Evolutionary conservation across 2,888 invertebrate genomes (phyloP), one percentile per base, ranked within the genome.

Genomic region (Stenotaenia linearis): DNA sequence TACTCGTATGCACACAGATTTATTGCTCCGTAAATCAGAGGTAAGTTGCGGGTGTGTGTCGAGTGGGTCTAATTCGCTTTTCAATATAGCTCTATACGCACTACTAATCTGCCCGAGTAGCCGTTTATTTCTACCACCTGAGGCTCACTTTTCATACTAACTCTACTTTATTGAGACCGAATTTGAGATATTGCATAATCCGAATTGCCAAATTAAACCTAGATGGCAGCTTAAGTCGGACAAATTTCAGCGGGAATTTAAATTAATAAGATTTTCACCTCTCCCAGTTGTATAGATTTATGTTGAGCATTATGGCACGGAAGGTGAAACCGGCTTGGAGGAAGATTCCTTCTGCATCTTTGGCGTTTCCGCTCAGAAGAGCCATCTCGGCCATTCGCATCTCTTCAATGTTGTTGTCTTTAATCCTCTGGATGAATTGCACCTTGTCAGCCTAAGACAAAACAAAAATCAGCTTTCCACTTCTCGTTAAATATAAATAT

Each of bases 271-370:
- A 69, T 25, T 10, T 83, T 83, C 86, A 91, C 92, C 92, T 90
- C 82, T 90, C 90, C 92, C 93, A 94, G 83, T 91, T 91, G 84
- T 92, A 92, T 82, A 91, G 88, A 83, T 90, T 88, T 18, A 93
- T 87, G 85, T 93, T 92, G 45, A 91, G 88, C 86, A 91, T 90
- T 83, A 94, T 91, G 3, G 93, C 92, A 84, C 92, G 88, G 84
- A 91, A 91, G 30, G 90, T 88, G 82, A 91, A 87, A 69, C 91
- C 91, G 83, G 91, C 91, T 84, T 91, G 90, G 45, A 93, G 86
- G 15, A 93, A 86, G 82, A 91, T 89, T 5, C 90, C 90, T 86
- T 94, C 93, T 0, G 93, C 92, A 82, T 92, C 92, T 81, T 89
- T 88, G 0, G 89, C 85, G 84, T 91, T 91, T 1, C 92, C 92